phyloP scores from a whole-genome alignment of 2,888 invertebrate genomes.

The Odontocolon sp. region DNA sequence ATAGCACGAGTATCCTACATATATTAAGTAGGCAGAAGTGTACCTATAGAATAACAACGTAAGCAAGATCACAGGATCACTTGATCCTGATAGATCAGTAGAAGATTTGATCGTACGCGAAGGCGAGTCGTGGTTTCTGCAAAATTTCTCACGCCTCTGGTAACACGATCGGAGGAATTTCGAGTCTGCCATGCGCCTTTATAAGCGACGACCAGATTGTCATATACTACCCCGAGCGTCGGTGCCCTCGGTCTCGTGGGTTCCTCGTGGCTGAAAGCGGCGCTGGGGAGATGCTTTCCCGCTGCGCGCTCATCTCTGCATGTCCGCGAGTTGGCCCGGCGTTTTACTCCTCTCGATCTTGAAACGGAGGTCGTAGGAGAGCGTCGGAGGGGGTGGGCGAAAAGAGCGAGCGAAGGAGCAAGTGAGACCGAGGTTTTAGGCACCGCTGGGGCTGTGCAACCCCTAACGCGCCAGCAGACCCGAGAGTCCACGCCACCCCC shows the following conservation, averaged over 20 bases:
- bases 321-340: slow-evolving; percentile 31
- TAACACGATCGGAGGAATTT: neutral
- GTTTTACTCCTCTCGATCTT: slow-evolving; percentile 55
- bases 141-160: neutral
- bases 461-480: slow-evolving; percentile 24
- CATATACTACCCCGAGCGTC: no score
- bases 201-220: no score
- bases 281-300: neutral
- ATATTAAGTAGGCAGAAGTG: no score
- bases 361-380: neutral
- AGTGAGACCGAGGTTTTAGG: slow-evolving; percentile 22
- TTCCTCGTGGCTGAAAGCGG: neutral
- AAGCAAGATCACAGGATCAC: neutral
- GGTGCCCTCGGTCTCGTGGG: neutral
- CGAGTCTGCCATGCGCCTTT: neutral
- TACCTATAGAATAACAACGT: no score
- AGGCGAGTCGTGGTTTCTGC: neutral
- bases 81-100: no score
- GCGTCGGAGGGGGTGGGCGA: slow-evolving; percentile 33
- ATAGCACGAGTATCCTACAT: no score
- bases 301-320: neutral
- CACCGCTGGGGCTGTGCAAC: slow-evolving; percentile 39
- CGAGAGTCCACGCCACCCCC: slow-evolving; percentile 68
- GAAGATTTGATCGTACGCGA: neutral
- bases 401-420: slow-evolving; percentile 34